Evolutionary conservation across 1,140 invertebrate species (phyloP).

Genomic region (Homarus americanus): DNA sequence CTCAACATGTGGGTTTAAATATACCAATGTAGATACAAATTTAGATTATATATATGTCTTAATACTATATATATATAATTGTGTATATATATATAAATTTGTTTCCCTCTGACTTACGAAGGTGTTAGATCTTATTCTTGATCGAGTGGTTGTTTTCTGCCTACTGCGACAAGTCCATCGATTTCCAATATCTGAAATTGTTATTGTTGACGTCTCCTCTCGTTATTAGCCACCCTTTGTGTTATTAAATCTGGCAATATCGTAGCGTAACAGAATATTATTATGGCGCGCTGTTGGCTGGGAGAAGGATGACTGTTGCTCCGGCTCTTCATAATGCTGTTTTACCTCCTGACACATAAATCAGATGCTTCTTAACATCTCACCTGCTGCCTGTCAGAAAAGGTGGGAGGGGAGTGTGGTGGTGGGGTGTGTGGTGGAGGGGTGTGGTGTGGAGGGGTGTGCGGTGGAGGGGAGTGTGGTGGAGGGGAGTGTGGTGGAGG

Average conservation of each 20-base stretch:
- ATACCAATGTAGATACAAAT: too few species aligned
- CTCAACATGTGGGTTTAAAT: too few species aligned
- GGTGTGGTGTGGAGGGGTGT: neutral
- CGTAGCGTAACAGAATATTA: neutral
- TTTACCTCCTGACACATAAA: constrained; percentile 26
- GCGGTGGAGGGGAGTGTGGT: too few species aligned
- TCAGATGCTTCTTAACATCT: constrained; percentile 25
- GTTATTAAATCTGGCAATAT: constrained; percentile 11
- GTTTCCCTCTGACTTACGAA: too few species aligned
- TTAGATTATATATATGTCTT: too few species aligned
- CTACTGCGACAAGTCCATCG: neutral
- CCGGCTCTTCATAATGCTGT: constrained; percentile 9
- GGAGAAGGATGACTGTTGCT: neutral
- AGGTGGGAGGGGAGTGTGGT: neutral
- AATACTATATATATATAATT: too few species aligned
- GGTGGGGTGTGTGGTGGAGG: neutral
- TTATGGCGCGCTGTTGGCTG: neutral
- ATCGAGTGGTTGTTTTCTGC: constrained; percentile 5
- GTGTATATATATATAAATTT: too few species aligned
- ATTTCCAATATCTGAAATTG: constrained; percentile 19
- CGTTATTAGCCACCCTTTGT: constrained; percentile 14
- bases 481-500: neutral
- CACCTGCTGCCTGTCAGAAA: neutral
- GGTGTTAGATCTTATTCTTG: neutral
- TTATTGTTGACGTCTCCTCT: constrained; percentile 1